Conservation (phyloP, 2,797 vertebrate species). For the Ispidina picta region DNA sequence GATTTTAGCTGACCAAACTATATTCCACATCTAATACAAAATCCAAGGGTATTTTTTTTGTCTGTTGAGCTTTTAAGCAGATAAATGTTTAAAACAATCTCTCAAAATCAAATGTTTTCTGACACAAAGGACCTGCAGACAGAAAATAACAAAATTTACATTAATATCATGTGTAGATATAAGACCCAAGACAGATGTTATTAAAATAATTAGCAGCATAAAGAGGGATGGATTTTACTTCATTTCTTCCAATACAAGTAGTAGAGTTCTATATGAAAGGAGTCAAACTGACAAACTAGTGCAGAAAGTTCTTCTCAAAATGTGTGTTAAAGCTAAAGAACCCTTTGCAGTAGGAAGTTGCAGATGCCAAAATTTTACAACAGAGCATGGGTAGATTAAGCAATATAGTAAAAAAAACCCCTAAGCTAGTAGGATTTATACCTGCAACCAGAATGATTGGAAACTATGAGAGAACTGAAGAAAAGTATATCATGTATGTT, state of each 20-base stretch:
- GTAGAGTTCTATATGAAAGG: background rate
- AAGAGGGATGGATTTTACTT: background rate
- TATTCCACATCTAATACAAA: background rate
- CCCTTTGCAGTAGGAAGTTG: background rate
- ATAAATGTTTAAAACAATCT: background rate
- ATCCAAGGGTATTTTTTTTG: background rate
- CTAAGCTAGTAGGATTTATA: background rate
- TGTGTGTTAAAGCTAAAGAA: background rate
- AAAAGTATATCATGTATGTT: background rate
- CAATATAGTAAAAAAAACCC: background rate
- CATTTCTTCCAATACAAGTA: background rate
- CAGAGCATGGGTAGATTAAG: background rate
- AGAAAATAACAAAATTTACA: background rate
- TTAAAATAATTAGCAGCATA: background rate
- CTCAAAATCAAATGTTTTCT: background rate
- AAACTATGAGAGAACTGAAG: background rate
- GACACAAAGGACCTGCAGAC: background rate
- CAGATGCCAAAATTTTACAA: background rate
- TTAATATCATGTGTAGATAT: background rate
- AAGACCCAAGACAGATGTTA: background rate
- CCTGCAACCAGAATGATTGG: background rate
- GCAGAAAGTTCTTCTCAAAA: background rate
- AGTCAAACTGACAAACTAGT: background rate
- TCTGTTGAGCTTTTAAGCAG: background rate
- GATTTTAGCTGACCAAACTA: background rate